Percentiles rank a stretch among this genome's conserved stretches.
Evolutionary conservation across 2,113 vertebrate genomes (phyloP).

Genomic region (Solea solea): DNA sequence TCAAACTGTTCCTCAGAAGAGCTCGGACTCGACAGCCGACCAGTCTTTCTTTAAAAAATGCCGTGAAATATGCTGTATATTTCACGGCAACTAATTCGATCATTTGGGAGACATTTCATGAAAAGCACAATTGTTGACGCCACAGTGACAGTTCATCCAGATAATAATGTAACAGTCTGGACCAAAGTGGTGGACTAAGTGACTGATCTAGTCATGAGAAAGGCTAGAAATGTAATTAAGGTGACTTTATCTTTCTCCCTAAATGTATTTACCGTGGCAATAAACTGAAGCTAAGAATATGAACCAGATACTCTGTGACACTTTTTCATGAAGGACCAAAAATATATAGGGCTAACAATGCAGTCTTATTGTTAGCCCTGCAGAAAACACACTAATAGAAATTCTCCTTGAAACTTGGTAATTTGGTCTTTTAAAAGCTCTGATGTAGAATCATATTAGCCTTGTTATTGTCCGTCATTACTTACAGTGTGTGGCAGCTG

Average conservation of each 20-base stretch:
- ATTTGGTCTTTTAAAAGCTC: conserved; percentile 24
- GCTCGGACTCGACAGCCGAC: too few species aligned
- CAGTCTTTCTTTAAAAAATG: too few species aligned
- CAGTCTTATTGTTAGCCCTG: neutral
- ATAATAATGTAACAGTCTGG: neutral
- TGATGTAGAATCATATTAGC: conserved; percentile 19
- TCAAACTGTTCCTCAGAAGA: neutral
- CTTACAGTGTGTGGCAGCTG: conserved; percentile 31
- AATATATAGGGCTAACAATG: neutral
- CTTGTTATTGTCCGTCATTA: conserved; percentile 34
- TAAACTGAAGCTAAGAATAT: neutral
- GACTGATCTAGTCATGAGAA: neutral
- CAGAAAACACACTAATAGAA: conserved; percentile 12
- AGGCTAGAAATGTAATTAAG: neutral
- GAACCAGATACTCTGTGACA: neutral
- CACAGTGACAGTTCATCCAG: neutral
- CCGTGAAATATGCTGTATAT: neutral
- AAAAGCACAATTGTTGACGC: neutral
- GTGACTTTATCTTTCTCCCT: neutral
- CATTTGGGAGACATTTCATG: neutral
- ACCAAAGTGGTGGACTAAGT: neutral
- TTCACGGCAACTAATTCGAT: neutral
- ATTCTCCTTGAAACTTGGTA: conserved; percentile 10
- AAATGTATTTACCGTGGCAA: neutral
- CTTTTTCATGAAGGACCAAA: neutral